Evolutionary conservation across 2,113 vertebrate species (phyloP).

Genomic region (Pseudorasbora parva): DNA sequence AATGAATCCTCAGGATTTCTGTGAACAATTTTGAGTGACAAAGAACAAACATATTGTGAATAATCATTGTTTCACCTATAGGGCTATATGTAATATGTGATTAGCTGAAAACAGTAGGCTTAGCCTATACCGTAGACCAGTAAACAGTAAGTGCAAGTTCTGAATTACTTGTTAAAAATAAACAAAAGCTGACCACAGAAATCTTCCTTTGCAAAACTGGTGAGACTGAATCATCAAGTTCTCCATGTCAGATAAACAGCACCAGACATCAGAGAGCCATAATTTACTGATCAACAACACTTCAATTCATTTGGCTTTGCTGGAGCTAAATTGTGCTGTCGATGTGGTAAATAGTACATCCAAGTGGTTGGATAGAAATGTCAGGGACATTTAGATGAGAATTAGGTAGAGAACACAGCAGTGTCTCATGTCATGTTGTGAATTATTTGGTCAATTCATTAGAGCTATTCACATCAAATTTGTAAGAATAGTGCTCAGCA

Average conservation of each 20-base stretch:
- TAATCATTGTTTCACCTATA: background rate
- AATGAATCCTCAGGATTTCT: background rate
- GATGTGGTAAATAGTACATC: conserved; percentile 33
- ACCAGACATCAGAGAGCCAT: conserved; percentile 9
- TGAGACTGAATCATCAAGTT: conserved; percentile 10
- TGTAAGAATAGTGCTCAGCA: conserved; percentile 10
- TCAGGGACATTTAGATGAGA: conserved; percentile 36
- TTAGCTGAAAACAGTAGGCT: background rate
- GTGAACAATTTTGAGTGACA: background rate
- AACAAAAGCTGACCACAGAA: background rate
- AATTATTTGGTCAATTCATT: conserved; percentile 35
- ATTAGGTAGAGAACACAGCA: conserved; percentile 31
- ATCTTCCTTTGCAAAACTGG: conserved; percentile 9
- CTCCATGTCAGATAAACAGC: conserved; percentile 29
- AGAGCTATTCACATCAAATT: conserved; percentile 16
- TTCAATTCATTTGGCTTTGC: conserved; percentile 26
- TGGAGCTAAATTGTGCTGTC: conserved; percentile 33
- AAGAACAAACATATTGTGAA: background rate
- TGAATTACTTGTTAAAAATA: background rate
- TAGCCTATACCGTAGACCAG: background rate
- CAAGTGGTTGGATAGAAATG: conserved; percentile 28
- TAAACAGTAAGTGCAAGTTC: background rate
- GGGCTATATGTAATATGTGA: background rate
- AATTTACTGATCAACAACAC: conserved; percentile 33
- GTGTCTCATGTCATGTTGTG: conserved; percentile 20